Evolutionary conservation across 2,888 invertebrate genomes (phyloP).

Genomic region (Sesamia inferens): DNA sequence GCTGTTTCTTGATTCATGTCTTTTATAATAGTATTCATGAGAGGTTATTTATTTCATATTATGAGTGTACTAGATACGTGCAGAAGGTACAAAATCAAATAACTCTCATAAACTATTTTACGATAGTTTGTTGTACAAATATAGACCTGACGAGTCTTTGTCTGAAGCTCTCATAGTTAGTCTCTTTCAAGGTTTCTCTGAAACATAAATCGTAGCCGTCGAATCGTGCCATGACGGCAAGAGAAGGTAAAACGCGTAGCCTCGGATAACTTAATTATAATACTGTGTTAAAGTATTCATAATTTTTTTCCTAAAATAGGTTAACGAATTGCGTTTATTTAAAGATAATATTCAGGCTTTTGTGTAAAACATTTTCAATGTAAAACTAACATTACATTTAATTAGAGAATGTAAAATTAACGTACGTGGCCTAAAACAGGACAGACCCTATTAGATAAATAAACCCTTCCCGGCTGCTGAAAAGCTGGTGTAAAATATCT

Average conservation of each 20-base stretch:
- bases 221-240: background rate
- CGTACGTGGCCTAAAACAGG: background rate
- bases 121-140: too few species aligned
- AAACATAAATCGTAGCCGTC: constrained; percentile 6
- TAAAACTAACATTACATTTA: background rate
- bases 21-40: background rate
- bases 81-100: background rate
- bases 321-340: background rate
- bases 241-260: constrained; percentile 2
- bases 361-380: background rate
- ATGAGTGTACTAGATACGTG: too few species aligned
- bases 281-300: constrained; percentile 1
- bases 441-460: background rate
- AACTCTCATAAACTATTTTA: too few species aligned
- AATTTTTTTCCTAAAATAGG: constrained; percentile 20
- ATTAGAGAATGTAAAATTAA: background rate
- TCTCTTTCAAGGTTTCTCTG: background rate
- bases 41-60: background rate
- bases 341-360: background rate
- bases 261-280: constrained; percentile 4
- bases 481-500: background rate
- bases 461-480: background rate
- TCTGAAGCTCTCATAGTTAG: background rate
- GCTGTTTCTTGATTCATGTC: background rate
- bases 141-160: too few species aligned